A percentile compares a stretch with the other conserved stretches of the same genome.
Conservation (phyloP, 2,797 vertebrate genomes). For the Harpagifer antarcticus region DNA sequence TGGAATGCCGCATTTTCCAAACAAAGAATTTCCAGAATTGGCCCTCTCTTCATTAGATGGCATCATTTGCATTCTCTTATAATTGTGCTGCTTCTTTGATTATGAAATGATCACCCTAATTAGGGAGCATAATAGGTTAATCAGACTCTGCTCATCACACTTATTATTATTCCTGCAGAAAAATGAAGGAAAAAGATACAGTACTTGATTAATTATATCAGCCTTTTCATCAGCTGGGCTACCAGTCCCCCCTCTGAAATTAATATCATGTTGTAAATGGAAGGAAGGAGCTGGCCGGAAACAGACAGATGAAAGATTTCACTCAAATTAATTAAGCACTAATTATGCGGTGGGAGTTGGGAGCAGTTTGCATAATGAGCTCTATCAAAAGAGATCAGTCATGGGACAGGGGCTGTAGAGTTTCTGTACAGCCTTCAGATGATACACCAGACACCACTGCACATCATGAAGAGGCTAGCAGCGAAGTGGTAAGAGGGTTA, state of each 20-base stretch:
- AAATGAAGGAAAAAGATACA: slow-evolving; percentile 91
- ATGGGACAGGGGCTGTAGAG: slow-evolving; percentile 74
- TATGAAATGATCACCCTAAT: slow-evolving; percentile 91
- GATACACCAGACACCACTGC: slow-evolving; percentile 56
- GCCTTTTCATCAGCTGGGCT: slow-evolving; percentile 88
- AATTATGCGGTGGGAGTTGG: slow-evolving; percentile 91
- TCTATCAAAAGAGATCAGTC: slow-evolving; percentile 86
- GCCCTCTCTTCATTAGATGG: slow-evolving; percentile 82
- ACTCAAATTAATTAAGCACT: slow-evolving; percentile 93
- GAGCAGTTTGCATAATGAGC: slow-evolving; percentile 91
- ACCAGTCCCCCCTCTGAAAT: slow-evolving; percentile 89
- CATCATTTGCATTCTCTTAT: slow-evolving; percentile 86
- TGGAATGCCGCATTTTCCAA: slow-evolving; percentile 82
- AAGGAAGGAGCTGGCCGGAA: slow-evolving; percentile 92
- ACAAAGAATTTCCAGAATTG: slow-evolving; percentile 84
- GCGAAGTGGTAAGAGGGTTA: slow-evolving; percentile 69
- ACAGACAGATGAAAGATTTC: slow-evolving; percentile 95
- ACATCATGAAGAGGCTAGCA: slow-evolving; percentile 61
- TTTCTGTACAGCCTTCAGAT: slow-evolving; percentile 79
- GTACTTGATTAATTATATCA: slow-evolving; percentile 95
- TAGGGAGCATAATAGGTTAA: slow-evolving; percentile 90
- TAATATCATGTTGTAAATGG: slow-evolving; percentile 96
- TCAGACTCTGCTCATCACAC: slow-evolving; percentile 88
- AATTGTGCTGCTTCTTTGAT: slow-evolving; percentile 90
- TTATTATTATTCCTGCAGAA: slow-evolving; percentile 88